These are phyloP conservation scores for Rhinoraja longicauda DNA, from an alignment of 2,797 vertebrate genomes.

Conservation along the genomic window DNA sequence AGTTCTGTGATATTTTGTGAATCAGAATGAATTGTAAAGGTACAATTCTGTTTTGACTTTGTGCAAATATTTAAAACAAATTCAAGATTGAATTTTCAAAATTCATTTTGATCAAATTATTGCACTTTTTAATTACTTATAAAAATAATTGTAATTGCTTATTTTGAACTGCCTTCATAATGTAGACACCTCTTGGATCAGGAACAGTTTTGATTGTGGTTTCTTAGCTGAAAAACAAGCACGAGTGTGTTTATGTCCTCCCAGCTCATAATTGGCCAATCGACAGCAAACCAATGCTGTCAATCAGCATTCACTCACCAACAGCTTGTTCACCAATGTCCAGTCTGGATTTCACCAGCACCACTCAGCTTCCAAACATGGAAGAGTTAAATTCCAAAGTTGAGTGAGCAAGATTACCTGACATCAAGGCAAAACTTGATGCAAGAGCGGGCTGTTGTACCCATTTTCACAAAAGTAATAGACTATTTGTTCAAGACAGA, in stretches of 20 bases:
- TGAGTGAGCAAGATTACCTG: too few relatives aligned
- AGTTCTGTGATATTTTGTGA: neutral
- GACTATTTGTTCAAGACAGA: neutral
- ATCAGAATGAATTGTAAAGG: neutral
- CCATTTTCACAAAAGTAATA: neutral
- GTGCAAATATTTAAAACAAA: neutral
- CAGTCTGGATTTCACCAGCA: too few relatives aligned
- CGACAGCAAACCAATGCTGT: too few relatives aligned
- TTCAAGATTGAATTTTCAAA: neutral
- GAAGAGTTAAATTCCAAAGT: too few relatives aligned
- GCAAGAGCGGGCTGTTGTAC: too few relatives aligned
- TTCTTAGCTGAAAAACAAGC: neutral
- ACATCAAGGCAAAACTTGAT: too few relatives aligned
- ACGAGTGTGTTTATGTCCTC: neutral
- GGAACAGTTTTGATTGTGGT: neutral
- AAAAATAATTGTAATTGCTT: neutral
- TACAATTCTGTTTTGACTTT: neutral
- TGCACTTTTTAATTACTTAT: neutral
- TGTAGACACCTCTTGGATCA: neutral
- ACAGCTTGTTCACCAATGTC: too few relatives aligned
- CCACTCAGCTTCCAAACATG: too few relatives aligned
- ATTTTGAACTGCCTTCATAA: neutral
- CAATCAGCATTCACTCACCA: too few relatives aligned
- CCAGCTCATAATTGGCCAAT: too few relatives aligned
- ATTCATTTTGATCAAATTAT: neutral